These are phyloP conservation scores for Eueides isabella DNA, from an alignment of 1,140 invertebrate genomes.

Conservation along the genomic window DNA sequence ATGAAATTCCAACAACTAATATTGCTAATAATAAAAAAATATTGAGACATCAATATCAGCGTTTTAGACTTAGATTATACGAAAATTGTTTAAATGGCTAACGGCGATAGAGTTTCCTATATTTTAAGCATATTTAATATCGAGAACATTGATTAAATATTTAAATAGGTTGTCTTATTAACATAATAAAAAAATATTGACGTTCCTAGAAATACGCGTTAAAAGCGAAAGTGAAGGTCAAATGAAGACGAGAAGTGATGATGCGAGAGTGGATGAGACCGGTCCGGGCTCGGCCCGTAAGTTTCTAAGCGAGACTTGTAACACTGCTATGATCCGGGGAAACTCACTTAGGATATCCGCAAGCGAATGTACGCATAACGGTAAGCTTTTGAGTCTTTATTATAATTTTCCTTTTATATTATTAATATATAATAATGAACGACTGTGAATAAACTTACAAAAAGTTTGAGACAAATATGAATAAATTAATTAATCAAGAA, in stretches of 20 bases:
- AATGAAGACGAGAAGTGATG: conserved; percentile 48
- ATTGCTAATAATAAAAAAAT: not conserved
- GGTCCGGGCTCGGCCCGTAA: conserved; percentile 30
- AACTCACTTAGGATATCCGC: conserved; percentile 39
- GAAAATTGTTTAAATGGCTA: not conserved
- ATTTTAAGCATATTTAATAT: not conserved
- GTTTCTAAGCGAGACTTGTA: conserved; percentile 32
- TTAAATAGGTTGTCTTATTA: not conserved
- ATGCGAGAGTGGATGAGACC: conserved; percentile 42
- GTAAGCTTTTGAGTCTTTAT: not conserved
- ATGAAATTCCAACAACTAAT: not conserved
- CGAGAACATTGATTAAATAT: not conserved
- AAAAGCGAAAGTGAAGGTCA: conserved; percentile 78
- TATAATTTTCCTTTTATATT: not conserved
- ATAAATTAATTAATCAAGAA: too few relatives aligned
- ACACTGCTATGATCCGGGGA: conserved; percentile 36
- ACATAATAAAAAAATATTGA: not conserved
- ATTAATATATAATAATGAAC: too few relatives aligned
- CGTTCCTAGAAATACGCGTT: conserved; percentile 38
- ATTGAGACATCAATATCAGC: not conserved
- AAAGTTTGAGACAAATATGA: too few relatives aligned
- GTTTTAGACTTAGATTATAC: not conserved
- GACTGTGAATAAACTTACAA: too few relatives aligned
- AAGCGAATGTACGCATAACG: conserved; percentile 20
- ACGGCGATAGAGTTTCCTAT: not conserved